Evolutionary conservation across 2,888 invertebrate genomes (phyloP).

Genomic region (Caenorhabditis japonica): DNA sequence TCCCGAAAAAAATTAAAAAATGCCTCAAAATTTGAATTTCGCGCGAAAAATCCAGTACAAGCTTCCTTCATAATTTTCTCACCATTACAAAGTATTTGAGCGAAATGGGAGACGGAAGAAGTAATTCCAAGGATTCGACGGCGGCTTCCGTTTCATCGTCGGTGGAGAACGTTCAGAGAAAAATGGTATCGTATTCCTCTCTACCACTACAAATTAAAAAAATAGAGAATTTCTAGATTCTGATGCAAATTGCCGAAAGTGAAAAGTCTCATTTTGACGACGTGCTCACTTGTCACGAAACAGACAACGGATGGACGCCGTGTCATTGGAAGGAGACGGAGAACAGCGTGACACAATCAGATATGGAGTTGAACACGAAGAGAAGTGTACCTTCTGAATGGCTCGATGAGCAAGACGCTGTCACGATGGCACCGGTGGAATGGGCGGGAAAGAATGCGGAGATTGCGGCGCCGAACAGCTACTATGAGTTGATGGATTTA

Average conservation of each 20-base stretch:
- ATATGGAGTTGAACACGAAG: slow-evolving; percentile 15
- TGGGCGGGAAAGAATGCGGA: background rate
- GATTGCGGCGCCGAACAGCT: slow-evolving; percentile 24
- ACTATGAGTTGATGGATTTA: slow-evolving; percentile 55
- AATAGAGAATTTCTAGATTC: slow-evolving; percentile 42
- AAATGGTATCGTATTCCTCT: slow-evolving; percentile 43
- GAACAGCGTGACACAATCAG: slow-evolving; percentile 25
- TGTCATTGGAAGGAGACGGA: slow-evolving; percentile 43
- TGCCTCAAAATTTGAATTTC: too few species aligned
- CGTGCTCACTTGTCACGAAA: too few species aligned
- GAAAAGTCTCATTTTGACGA: too few species aligned
- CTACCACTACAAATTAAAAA: slow-evolving; percentile 39
- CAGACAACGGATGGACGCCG: slow-evolving; percentile 23
- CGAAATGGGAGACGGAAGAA: slow-evolving; percentile 50
- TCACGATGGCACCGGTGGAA: background rate
- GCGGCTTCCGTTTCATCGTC: slow-evolving; percentile 26
- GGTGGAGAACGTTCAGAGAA: slow-evolving; percentile 44
- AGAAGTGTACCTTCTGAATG: slow-evolving; percentile 39
- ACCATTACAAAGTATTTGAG: too few species aligned
- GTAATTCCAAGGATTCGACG: slow-evolving; percentile 39
- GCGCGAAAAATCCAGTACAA: too few species aligned
- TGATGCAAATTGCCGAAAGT: too few species aligned
- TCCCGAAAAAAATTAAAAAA: too few species aligned
- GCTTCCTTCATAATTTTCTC: too few species aligned
- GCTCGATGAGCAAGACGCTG: slow-evolving; percentile 12